Base-by-base conservation (phyloP, 2,113 vertebrate species). In the Anguilla rostrata region DNA sequence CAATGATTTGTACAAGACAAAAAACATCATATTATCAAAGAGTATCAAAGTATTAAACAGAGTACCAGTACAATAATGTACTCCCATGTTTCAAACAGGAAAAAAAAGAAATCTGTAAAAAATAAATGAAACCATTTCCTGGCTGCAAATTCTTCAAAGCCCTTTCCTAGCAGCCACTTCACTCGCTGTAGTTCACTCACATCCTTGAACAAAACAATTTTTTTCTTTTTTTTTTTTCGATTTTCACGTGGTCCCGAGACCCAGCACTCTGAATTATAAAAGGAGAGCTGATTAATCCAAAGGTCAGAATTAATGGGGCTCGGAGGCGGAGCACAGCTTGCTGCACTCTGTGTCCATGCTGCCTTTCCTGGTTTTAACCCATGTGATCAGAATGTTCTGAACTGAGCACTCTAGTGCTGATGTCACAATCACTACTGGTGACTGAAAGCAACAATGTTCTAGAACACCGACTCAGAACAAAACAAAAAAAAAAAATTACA, bases 221-320 rank as follows among this genome's bases (percentile, higher is more conserved):
- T n/a, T 11, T 39, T 79, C 1, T 39, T 79, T 79, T 41, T 29
- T 56, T 53, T 16, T 53, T 14, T 82, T 34, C 16, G 22, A 8
- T 14, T 66, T 66, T 26, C 22, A 26, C 39, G 41, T 41, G 39
- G 12, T 29, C 34, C 1, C 2, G 43, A 26, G 46, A 16, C 85
- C 43, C 78, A 7, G 78, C 71, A 78, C 46, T 85, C 39, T 49
- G 1, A 75, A 71, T 18, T 29, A 15, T 71, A 43, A 87, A 86
- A 63, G 66, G 29, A 90, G 85, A 88, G 90, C 16, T 89, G 90
- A 90, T 94, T 92, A 91, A 92, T 91, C 82, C 29, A 94, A 94
- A 95, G 94, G 94, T 94, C 92, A 95, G 82, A 88, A 84, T 86
- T 92, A 94, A 94, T 91, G 90, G 92, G 90, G 90, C 91, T 88